Evolutionary conservation across 2,797 vertebrate species (phyloP), one percentile per base, ranked within the genome.

Genomic region (Pelodytes ibericus): DNA sequence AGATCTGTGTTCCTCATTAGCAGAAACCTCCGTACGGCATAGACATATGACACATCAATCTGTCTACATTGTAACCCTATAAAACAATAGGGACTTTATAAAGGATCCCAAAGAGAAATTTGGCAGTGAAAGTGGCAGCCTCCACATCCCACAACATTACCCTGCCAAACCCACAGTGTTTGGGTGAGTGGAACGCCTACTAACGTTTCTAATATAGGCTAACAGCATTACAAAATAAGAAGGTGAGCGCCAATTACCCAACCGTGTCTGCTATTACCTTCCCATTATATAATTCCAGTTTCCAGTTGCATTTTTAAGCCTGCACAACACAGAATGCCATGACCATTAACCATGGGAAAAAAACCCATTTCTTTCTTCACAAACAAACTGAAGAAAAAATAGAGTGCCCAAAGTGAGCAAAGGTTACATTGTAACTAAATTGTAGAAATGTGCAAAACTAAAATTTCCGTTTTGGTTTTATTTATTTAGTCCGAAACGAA

Each of bases 11-110:
- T 72, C 39, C 27, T 72, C 75, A 51, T 77, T 72, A 77, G 39
- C 11, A 72, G 11, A 39, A 33, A 27, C 33, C 49, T 72, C 39
- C 30, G 26, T 60, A 65, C 64, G 33, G 13, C 24, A 33, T 33
- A 71, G 49, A 64, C 75, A 71, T 76, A 70, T 77, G 68, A 51
- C 2, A 30, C 16, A 20, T 39, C 53, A 61, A 72, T 77, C 69
- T 66, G 68, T 77, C 75, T 72, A 63, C 30, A 30, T 44, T 66
- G 53, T 57, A 66, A 56, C 47, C 49, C 26, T 57, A 44, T 44
- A 58, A 77, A 77, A 77, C 58, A 77, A 77, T 71, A 77, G 68
- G 15, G 58, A 71, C 56, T 22, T 71, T 76, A 76, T 63, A 63
- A 71, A 13, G 30, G 15, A 47, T 44, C 22, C 44, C 24, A 76